phyloP scores from a whole-genome alignment of 2,113 vertebrate genomes.

The Odontophorus gujanensis region DNA sequence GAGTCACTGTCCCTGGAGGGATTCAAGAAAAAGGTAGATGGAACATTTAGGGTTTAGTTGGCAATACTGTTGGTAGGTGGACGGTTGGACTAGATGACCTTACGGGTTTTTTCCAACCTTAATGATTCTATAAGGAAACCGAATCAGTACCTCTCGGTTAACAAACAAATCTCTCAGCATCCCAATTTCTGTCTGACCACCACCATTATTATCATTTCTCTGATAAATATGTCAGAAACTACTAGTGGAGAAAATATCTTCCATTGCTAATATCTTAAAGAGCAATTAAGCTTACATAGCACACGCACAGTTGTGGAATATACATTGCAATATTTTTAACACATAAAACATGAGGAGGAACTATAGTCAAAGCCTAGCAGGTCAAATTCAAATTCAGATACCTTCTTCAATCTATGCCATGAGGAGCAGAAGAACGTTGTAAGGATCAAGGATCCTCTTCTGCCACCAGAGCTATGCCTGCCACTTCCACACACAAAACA shows the following conservation, averaged over 20 bases:
- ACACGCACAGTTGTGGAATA: background rate
- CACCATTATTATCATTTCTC: background rate
- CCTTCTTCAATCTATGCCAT: background rate
- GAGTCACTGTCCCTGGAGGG: too few relatives aligned
- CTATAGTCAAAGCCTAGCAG: background rate
- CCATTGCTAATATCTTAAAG: background rate
- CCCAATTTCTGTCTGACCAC: background rate
- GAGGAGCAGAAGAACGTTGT: background rate
- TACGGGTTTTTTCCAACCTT: too few relatives aligned
- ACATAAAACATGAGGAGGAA: background rate
- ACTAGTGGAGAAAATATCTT: background rate
- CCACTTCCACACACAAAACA: background rate
- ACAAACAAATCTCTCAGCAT: background rate
- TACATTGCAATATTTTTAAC: background rate
- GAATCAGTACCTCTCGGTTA: background rate
- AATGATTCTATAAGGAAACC: background rate
- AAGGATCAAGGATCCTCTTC: background rate
- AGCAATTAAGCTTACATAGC: background rate
- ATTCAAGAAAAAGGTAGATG: too few relatives aligned
- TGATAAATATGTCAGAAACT: background rate
- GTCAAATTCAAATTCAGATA: background rate
- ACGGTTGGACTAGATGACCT: too few relatives aligned
- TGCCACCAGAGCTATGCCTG: background rate
- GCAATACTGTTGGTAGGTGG: too few relatives aligned
- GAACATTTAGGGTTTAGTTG: too few relatives aligned